Conservation (phyloP, 2,888 invertebrate genomes). For the Drosophila infuscata region DNA sequence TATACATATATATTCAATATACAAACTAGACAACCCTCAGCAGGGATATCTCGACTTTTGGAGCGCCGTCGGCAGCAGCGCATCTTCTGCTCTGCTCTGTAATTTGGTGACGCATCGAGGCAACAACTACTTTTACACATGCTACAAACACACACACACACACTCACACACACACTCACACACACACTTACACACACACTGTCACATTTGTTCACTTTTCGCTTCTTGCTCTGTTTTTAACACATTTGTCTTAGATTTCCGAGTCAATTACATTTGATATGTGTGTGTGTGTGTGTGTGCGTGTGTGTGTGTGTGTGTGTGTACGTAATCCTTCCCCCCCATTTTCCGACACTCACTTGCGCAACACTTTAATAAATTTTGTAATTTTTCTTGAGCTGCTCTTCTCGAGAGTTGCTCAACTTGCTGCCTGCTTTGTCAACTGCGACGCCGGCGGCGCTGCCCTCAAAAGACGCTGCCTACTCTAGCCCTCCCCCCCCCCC, state of each 20-base stretch:
- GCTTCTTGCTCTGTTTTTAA: constrained; percentile 30
- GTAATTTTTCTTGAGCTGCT: constrained; percentile 65
- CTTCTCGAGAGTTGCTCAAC: constrained; percentile 29
- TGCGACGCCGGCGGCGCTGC: constrained; percentile 36
- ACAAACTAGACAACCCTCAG: neutral
- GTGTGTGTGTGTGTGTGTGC: constrained; percentile 16
- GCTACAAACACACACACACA: constrained; percentile 13
- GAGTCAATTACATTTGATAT: constrained; percentile 75
- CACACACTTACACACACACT: neutral
- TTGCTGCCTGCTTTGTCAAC: constrained; percentile 35
- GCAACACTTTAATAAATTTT: constrained; percentile 71
- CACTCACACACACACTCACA: constrained; percentile 9
- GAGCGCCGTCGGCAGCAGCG: constrained; percentile 33
- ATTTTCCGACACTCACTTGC: neutral
- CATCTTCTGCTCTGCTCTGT: neutral
- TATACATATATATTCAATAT: neutral
- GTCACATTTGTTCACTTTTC: constrained; percentile 11
- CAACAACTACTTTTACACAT: constrained; percentile 29
- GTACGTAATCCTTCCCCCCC: neutral
- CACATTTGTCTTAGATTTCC: constrained; percentile 74
- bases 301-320: neutral
- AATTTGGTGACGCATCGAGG: constrained; percentile 23
- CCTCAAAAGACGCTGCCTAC: constrained; percentile 45
- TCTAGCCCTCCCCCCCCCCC: neutral
- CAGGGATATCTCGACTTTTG: constrained; percentile 39